These are phyloP conservation scores for Elmis aenea DNA, from an alignment of 2,888 invertebrate species.

Conservation along the genomic window DNA sequence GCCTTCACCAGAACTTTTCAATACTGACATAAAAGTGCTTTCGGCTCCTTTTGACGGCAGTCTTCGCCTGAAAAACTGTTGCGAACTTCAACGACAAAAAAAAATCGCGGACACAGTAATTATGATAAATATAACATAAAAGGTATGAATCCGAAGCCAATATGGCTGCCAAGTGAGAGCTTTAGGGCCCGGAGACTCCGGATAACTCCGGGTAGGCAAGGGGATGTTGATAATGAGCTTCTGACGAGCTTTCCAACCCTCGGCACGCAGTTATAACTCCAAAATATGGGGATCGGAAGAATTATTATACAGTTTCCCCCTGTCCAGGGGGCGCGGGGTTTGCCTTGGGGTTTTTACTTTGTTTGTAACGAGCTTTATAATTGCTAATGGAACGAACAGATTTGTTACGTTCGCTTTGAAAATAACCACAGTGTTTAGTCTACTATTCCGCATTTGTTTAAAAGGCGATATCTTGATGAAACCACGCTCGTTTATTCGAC, in stretches of 20 bases:
- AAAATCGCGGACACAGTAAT: slow-evolving; percentile 7
- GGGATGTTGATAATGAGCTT: slow-evolving; percentile 40
- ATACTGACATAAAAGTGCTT: no score
- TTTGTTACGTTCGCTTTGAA: slow-evolving; percentile 4
- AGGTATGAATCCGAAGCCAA: slow-evolving; percentile 27
- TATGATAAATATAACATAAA: slow-evolving; percentile 27
- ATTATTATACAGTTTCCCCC: slow-evolving; percentile 34
- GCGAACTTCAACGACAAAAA: no score
- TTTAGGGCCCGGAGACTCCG: slow-evolving; percentile 32
- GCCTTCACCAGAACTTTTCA: no score
- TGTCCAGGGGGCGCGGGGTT: slow-evolving; percentile 15
- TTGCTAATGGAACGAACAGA: slow-evolving; percentile 31
- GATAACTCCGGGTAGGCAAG: slow-evolving; percentile 33
- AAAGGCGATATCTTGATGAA: no score
- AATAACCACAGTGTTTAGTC: no score
- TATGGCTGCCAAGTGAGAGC: slow-evolving; percentile 33
- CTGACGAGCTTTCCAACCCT: slow-evolving; percentile 32
- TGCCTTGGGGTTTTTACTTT: slow-evolving; percentile 23
- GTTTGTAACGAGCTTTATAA: slow-evolving; percentile 32
- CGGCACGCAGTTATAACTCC: slow-evolving; percentile 37
- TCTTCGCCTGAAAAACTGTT: no score
- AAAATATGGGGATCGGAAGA: slow-evolving; percentile 39
- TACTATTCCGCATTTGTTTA: no score
- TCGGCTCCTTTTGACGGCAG: no score
- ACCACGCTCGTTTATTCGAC: no score